phyloP scores from a whole-genome alignment of 2,113 vertebrate species.

The Erpornis zantholeuca region DNA sequence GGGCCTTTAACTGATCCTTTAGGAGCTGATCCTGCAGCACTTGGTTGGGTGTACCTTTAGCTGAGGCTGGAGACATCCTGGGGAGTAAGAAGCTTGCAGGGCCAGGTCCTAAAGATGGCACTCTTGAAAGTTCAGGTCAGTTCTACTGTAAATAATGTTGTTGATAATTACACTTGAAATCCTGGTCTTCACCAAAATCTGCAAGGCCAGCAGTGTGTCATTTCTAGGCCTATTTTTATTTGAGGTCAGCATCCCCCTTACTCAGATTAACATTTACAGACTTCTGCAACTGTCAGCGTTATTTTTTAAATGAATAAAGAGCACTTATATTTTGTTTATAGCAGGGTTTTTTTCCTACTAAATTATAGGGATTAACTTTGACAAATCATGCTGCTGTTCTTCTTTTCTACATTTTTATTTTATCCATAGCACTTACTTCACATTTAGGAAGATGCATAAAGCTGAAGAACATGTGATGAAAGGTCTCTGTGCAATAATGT shows the following conservation, averaged over 20 bases:
- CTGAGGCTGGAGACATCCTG: not conserved
- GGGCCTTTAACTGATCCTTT: slow-evolving; percentile 47
- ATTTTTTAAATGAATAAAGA: slow-evolving; percentile 76
- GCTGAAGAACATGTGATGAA: slow-evolving; percentile 79
- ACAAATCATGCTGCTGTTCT: slow-evolving; percentile 82
- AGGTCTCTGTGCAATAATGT: slow-evolving; percentile 94
- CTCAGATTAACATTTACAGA: slow-evolving; percentile 55
- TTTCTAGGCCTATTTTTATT: slow-evolving; percentile 45
- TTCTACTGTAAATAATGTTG: slow-evolving; percentile 41
- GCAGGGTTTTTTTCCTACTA: slow-evolving; percentile 73
- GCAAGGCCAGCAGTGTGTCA: not conserved
- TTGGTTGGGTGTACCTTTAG: not conserved
- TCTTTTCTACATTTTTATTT: slow-evolving; percentile 74
- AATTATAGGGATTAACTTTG: slow-evolving; percentile 77
- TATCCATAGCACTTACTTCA: slow-evolving; percentile 78
- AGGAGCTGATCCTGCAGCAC: slow-evolving; percentile 23
- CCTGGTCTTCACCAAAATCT: slow-evolving; percentile 48
- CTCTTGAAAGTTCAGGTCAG: slow-evolving; percentile 2
- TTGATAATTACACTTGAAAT: slow-evolving; percentile 55
- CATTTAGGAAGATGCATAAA: slow-evolving; percentile 67
- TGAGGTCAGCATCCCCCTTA: slow-evolving; percentile 28
- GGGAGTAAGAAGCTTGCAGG: not conserved
- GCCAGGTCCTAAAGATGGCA: slow-evolving; percentile 28
- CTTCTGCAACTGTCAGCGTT: slow-evolving; percentile 60
- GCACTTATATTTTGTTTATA: slow-evolving; percentile 84